Base-by-base conservation (phyloP, 1,140 invertebrate species). In the Nymphalis io region DNA sequence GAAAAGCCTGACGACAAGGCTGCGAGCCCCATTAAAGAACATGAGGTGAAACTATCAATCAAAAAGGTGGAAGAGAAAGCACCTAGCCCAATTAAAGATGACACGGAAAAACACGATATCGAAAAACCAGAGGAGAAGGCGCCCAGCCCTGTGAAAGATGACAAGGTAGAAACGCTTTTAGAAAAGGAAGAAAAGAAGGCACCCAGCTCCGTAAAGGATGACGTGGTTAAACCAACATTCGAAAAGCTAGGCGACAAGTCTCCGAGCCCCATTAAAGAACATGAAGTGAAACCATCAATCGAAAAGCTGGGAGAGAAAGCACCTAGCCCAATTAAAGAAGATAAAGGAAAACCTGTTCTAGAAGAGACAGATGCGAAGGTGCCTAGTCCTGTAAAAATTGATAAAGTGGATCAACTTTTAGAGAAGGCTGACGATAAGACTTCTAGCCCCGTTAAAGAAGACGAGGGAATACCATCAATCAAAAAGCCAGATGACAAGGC, bases 301-400 rank as follows among this genome's bases (percentile, higher is more conserved):
- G 38, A 46, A 8, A 39, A 60, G 44, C 27, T 39, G 0, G 15
- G 20, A 0, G 66, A 70, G 21, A 74, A 67, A n/a, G 51, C 57
- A 20, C 27, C 62, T 13, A 70, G 68, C 12, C 68, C 63, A 23
- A 4, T 66, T 3, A 42, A 42, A 15, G 16, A 64, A 10, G 62
- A 68, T 5, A 42, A 42, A 12, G 40, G 2, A 12, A 42, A 2
- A 42, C 40, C 40, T 4, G 3, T 42, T 15, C 8, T 12, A 12
- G 40, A 42, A 42, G 8, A 42, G 10, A 1, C 0, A 0, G 48
- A 53, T 16, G 39, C 1, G 40, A 42, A 42, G 40, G 15, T 4
- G 11, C 12, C 40, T 42, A 73, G 46, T 16, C 59, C 74, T 20
- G 21, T 57, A 1, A 64, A 73, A 64, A 23, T 60, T 1, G 40